Evolutionary conservation across 2,888 invertebrate genomes (phyloP).

Genomic region (Diploptera punctata): DNA sequence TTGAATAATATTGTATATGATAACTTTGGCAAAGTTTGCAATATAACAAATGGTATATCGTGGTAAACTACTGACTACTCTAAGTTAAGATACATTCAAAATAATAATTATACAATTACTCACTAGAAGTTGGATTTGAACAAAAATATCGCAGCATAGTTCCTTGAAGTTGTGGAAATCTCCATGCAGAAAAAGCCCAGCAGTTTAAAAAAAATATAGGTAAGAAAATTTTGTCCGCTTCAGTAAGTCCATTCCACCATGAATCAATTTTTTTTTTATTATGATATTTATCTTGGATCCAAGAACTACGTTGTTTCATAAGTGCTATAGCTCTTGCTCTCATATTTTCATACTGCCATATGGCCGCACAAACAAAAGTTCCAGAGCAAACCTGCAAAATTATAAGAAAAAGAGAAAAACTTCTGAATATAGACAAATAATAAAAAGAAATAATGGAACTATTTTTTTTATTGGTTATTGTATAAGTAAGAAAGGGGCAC

Average conservation of each 20-base stretch:
- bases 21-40: too few relatives aligned
- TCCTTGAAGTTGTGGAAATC: constrained; percentile 71
- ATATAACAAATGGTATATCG: too few relatives aligned
- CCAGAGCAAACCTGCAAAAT: constrained; percentile 67
- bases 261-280: constrained; percentile 43
- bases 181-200: constrained; percentile 83
- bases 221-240: constrained; percentile 79
- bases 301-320: constrained; percentile 30
- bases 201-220: constrained; percentile 81
- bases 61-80: not conserved
- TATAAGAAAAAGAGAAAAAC: constrained; percentile 38
- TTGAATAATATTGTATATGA: too few relatives aligned
- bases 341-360: constrained; percentile 87
- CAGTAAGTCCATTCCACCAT: constrained; percentile 73
- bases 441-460: too few relatives aligned
- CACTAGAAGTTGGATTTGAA: constrained; percentile 79
- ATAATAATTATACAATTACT: constrained; percentile 51
- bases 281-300: constrained; percentile 27
- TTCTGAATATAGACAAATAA: too few relatives aligned
- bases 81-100: not conserved
- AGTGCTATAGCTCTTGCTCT: constrained; percentile 49
- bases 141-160: constrained; percentile 86
- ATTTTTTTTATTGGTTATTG: too few relatives aligned
- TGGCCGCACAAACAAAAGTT: constrained; percentile 76
- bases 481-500: too few relatives aligned